Conservation (phyloP, 2,888 invertebrate species). For the Oscheius sp. region DNA sequence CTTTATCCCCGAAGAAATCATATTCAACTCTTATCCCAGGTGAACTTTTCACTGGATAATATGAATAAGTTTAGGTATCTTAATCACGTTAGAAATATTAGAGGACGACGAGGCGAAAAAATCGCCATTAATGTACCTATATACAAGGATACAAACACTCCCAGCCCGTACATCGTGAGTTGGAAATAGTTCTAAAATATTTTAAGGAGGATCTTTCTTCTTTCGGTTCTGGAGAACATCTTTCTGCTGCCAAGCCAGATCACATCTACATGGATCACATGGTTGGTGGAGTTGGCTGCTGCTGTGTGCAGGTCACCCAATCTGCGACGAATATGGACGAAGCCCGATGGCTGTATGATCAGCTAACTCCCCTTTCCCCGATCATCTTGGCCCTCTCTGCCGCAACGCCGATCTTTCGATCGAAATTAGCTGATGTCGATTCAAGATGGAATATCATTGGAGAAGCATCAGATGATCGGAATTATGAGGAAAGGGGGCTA, state of each 20-base stretch:
- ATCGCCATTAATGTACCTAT: conserved; percentile 93
- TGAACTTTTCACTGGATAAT: conserved; percentile 7
- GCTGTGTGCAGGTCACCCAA: conserved; percentile 76
- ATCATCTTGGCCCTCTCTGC: conserved; percentile 97
- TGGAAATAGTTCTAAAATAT: neutral
- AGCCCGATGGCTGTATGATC: conserved; percentile 93
- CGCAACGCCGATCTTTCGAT: conserved; percentile 87
- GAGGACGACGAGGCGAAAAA: conserved; percentile 89
- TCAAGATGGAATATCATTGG: conserved; percentile 98
- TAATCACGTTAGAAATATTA: conserved; percentile 90
- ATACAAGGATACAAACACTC: conserved; percentile 86
- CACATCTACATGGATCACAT: conserved; percentile 98
- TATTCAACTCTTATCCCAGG: conserved; percentile 89
- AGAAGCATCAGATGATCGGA: conserved; percentile 96
- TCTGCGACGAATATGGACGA: conserved; percentile 90
- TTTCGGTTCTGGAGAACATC: conserved; percentile 52
- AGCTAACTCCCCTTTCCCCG: conserved; percentile 93
- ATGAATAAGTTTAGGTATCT: conserved; percentile 67
- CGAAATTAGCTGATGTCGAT: conserved; percentile 89
- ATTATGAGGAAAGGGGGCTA: conserved; percentile 87
- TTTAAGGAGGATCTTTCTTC: conserved; percentile 77
- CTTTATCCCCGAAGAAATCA: conserved; percentile 93
- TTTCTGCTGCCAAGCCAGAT: conserved; percentile 81
- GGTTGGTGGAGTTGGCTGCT: conserved; percentile 99
- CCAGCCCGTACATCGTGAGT: conserved; percentile 76